Percentiles rank a stretch among this genome's conserved stretches.
phyloP scores from a whole-genome alignment of 1,140 invertebrate species.

The Neodiprion virginianus region DNA sequence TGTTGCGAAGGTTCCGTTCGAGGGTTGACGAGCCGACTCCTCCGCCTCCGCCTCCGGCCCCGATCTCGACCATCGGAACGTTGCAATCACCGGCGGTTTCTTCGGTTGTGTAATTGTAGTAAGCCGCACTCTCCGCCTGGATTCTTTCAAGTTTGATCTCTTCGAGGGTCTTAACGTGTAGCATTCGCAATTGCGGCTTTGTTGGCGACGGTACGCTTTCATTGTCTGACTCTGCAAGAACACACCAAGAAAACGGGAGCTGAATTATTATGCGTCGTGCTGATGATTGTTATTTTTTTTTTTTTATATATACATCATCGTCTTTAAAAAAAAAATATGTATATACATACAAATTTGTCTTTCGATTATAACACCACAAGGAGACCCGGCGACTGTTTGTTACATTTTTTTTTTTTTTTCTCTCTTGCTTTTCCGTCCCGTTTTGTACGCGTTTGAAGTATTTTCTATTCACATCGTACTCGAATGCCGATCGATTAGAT shows the following conservation, averaged over 20 bases:
- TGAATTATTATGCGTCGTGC: neutral
- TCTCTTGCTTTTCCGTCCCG: too few relatives aligned
- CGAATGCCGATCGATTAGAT: too few relatives aligned
- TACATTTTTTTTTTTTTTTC: too few relatives aligned
- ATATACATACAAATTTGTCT: too few relatives aligned
- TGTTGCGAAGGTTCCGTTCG: neutral
- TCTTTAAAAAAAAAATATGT: neutral
- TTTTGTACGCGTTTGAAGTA: too few relatives aligned
- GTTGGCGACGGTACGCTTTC: constrained; percentile 70
- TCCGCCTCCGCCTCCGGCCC: neutral
- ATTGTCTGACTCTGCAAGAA: constrained; percentile 77
- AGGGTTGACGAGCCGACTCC: constrained; percentile 10
- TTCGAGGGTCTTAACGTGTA: constrained; percentile 70
- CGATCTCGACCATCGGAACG: neutral
- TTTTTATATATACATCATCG: neutral
- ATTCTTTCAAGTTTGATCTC: constrained; percentile 72
- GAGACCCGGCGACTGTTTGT: too few relatives aligned
- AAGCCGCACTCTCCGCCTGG: constrained; percentile 71
- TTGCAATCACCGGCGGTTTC: neutral
- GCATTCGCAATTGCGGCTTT: constrained; percentile 54
- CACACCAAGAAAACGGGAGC: constrained; percentile 56
- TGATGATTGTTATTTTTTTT: neutral
- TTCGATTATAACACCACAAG: too few relatives aligned
- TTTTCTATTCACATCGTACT: too few relatives aligned
- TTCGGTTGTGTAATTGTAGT: constrained; percentile 51